Percentiles rank a stretch among this genome's conserved stretches.
Evolutionary conservation across 2,888 invertebrate genomes (phyloP).

Genomic region (Leucania comma): DNA sequence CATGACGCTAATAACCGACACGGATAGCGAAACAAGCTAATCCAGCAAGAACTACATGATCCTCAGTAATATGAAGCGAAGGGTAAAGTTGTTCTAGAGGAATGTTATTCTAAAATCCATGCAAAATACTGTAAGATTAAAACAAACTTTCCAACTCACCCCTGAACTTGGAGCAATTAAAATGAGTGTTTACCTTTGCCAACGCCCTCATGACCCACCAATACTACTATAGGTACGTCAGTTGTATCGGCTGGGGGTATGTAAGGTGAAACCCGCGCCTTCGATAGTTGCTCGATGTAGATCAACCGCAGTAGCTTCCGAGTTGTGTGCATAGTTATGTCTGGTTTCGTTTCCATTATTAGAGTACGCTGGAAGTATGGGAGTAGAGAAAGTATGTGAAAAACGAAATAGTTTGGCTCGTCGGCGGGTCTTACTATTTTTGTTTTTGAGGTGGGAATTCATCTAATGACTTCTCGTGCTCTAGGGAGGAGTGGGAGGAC

Average conservation of each 20-base stretch:
- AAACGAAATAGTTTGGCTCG: too few species aligned
- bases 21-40: too few species aligned
- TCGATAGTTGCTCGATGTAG: conserved; percentile 83
- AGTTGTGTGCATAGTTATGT: conserved; percentile 75
- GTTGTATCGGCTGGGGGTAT: conserved; percentile 83
- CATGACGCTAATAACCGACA: too few species aligned
- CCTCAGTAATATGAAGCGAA: too few species aligned
- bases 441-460: too few species aligned
- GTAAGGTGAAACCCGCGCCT: conserved; percentile 76
- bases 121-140: not conserved
- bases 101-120: not conserved
- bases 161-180: conserved; percentile 27
- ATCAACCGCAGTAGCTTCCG: conserved; percentile 81
- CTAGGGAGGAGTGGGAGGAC: too few species aligned
- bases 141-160: not conserved
- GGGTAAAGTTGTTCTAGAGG: too few species aligned
- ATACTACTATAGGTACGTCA: conserved; percentile 81
- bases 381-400: not conserved
- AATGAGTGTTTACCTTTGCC: conserved; percentile 81
- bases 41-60: too few species aligned
- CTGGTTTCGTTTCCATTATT: conserved; percentile 81
- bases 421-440: too few species aligned
- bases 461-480: too few species aligned
- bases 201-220: conserved; percentile 84
- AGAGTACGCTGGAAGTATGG: conserved; percentile 71